Evolutionary conservation across 2,797 vertebrate genomes (phyloP).

Genomic region (Protonibea diacanthus): DNA sequence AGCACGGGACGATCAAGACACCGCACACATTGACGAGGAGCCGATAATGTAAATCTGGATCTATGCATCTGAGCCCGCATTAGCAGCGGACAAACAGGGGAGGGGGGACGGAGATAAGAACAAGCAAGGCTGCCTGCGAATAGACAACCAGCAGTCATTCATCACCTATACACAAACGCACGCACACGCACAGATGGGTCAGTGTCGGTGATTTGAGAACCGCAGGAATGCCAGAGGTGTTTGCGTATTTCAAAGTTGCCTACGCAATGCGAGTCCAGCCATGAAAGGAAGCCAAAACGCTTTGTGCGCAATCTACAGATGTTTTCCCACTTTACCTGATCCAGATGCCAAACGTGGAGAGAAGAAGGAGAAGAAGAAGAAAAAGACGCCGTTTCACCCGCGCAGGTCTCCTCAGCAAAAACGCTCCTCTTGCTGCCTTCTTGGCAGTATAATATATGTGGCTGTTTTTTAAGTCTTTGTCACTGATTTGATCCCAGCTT

Average conservation of each 20-base stretch:
- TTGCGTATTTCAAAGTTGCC: constrained; percentile 67
- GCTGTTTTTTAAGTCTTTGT: constrained; percentile 19
- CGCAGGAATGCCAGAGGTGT: constrained; percentile 59
- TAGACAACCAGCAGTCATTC: constrained; percentile 28
- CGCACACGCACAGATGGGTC: constrained; percentile 24
- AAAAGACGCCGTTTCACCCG: constrained; percentile 27
- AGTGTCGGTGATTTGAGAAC: constrained; percentile 44
- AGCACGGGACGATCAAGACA: constrained; percentile 10
- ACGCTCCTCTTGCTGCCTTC: constrained; percentile 45
- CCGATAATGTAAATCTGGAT: constrained; percentile 35
- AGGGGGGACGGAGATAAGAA: constrained; percentile 35
- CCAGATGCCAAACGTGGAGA: constrained; percentile 48
- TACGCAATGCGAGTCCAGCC: constrained; percentile 57
- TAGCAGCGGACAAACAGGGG: constrained; percentile 31
- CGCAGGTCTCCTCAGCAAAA: constrained; percentile 35
- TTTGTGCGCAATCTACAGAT: constrained; percentile 43
- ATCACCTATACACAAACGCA: constrained; percentile 12
- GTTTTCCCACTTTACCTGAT: constrained; percentile 71
- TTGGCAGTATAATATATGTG: constrained; percentile 18
- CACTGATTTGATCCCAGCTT: constrained; percentile 53
- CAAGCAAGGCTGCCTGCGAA: constrained; percentile 38
- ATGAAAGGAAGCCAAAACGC: constrained; percentile 26
- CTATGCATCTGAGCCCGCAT: constrained; percentile 34
- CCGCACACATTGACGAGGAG: constrained; percentile 24
- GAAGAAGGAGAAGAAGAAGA: neutral